phyloP scores from a whole-genome alignment of 2,113 vertebrate genomes.

The Pteruthius melanotis region DNA sequence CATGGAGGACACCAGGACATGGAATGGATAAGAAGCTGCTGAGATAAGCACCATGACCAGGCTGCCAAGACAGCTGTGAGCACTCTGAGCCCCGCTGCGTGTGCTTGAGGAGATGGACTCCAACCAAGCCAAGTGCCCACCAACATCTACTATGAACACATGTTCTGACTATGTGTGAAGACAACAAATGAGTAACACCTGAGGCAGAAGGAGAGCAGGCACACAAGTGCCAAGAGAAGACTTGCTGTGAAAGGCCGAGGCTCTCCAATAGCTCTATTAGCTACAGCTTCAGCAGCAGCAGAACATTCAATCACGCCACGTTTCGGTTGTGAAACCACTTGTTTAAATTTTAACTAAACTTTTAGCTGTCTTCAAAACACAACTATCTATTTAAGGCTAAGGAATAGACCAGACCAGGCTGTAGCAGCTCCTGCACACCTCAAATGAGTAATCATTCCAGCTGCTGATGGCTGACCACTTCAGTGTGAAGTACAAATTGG shows the following conservation, averaged over 20 bases:
- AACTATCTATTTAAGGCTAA: background rate
- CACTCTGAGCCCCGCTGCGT: fast-evolving
- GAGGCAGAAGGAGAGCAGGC: background rate
- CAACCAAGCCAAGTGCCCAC: background rate
- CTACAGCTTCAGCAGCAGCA: background rate
- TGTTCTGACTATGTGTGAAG: too few species aligned
- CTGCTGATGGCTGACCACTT: background rate
- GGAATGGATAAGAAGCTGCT: background rate
- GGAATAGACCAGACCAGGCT: background rate
- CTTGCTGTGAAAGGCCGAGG: background rate
- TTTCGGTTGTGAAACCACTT: background rate
- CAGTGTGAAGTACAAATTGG: background rate
- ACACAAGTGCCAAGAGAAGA: background rate
- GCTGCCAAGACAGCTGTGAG: background rate
- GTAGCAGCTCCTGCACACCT: background rate
- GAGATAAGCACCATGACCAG: background rate
- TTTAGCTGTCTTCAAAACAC: background rate
- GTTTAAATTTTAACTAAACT: background rate
- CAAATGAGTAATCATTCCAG: background rate
- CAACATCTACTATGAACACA: fast-evolving
- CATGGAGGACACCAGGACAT: too few species aligned
- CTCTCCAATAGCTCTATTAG: background rate
- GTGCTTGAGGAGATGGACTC: fast-evolving
- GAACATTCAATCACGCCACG: fast-evolving
- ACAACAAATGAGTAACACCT: background rate